Evolutionary conservation across 2,797 vertebrate species (phyloP), one percentile per base, ranked within the genome.

Genomic region (Macropodus opercularis): DNA sequence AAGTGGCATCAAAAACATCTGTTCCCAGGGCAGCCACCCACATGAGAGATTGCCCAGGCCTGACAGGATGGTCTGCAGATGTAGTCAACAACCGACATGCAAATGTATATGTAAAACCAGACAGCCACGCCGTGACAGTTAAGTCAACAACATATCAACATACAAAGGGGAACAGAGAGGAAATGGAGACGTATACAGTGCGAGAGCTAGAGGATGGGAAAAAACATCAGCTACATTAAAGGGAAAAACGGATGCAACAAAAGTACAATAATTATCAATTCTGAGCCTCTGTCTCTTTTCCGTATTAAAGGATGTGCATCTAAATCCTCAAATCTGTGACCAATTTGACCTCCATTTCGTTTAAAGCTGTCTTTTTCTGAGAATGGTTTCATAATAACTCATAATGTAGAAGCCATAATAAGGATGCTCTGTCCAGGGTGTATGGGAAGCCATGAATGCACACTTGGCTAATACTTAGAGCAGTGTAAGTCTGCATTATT

Each of bases 1-100:
- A 77, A 85, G 87, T 88, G 87, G 83, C 91, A 90, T 86, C 76
- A 74, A 75, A 90, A 90, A 87, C 90, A 91, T 87, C 84, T 91
- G 91, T 77, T 90, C 69, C 84, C 76, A 48, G 75, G 64, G 62
- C 75, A 82, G 77, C 70, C 72, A 75, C 69, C 83, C 83, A 84
- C 80, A 80, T 72, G 69, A 80, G 76, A 77, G 71, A 52, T 52
- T 27, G 57, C 66, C 73, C 47, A 14, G 50, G 49, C 57, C 58
- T 80, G 72, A 74, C 76, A 81, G 79, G 70, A 79, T 56, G 73
- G 78, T 60, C 83, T 62, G 63, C 83, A 87, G 78, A 91, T 90
- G 84, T 63, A 80, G 56, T 52, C 70, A 71, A 56, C 61, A 73
- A 86, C 75, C 29, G 32, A 79, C 69, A 85, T 77, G 76, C 79